These are phyloP conservation scores for Tetramorium bicarinatum DNA, from an alignment of 2,888 invertebrate genomes.

Conservation along the genomic window DNA sequence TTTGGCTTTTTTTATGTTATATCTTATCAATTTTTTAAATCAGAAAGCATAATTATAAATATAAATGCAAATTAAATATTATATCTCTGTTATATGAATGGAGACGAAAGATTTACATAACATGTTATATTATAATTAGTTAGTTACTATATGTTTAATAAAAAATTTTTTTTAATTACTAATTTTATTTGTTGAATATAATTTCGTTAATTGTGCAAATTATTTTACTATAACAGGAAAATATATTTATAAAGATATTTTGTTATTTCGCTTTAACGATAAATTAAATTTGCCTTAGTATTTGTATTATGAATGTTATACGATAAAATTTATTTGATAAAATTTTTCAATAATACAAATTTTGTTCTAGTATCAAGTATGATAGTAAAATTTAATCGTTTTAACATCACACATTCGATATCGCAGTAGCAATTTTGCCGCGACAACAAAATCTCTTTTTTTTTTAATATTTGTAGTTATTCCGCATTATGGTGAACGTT, in stretches of 20 bases:
- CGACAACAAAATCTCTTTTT: not conserved
- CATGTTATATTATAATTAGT: not conserved
- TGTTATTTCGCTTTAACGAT: not conserved
- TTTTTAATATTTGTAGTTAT: not conserved
- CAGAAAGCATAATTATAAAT: not conserved
- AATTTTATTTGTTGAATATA: not conserved
- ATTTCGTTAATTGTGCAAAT: not conserved
- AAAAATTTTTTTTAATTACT: not conserved
- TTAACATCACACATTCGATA: not conserved
- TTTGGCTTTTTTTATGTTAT: not conserved
- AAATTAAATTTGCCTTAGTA: not conserved
- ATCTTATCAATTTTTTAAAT: not conserved
- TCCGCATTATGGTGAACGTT: not conserved
- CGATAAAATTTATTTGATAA: not conserved
- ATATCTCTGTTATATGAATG: not conserved
- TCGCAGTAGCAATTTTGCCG: not conserved
- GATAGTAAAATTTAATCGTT: not conserved
- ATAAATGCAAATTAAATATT: slow-evolving; percentile 17
- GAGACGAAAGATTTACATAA: not conserved
- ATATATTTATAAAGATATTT: not conserved
- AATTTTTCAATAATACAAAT: not conserved
- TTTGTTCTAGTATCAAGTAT: not conserved
- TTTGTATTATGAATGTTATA: not conserved
- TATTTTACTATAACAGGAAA: not conserved
- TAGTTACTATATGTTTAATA: not conserved